These are phyloP conservation scores for Bostrychus sinensis DNA, from an alignment of 2,113 vertebrate species.

Conservation along the genomic window DNA sequence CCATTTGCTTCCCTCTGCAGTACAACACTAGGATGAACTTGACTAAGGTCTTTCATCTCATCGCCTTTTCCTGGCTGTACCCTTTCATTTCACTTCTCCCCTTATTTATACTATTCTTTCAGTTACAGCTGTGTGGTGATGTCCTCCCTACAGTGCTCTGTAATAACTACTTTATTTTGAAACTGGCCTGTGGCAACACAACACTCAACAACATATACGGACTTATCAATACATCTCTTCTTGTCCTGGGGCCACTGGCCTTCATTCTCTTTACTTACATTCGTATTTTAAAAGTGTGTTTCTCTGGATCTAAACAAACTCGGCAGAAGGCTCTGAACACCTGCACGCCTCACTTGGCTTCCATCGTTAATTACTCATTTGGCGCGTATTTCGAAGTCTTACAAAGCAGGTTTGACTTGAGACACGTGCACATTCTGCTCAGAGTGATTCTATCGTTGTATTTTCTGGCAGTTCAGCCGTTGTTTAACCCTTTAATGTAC, in stretches of 20 bases:
- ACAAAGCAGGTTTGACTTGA: not conserved
- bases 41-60: not conserved
- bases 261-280: conserved; percentile 34
- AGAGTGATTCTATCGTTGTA: conserved; percentile 21
- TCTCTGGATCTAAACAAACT: not conserved
- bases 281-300: conserved; percentile 32
- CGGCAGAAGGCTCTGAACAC: not conserved
- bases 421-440: conserved; percentile 22
- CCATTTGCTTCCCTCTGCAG: conserved; percentile 71
- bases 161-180: conserved; percentile 63
- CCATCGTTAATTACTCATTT: not conserved
- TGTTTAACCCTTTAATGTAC: conserved; percentile 64
- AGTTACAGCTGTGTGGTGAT: conserved; percentile 58
- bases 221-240: not conserved
- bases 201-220: conserved; percentile 36
- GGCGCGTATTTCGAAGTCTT: not conserved
- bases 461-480: conserved; percentile 32
- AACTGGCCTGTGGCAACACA: conserved; percentile 51
- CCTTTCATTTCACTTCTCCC: not conserved
- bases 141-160: conserved; percentile 62
- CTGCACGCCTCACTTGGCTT: conserved; percentile 27
- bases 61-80: conserved; percentile 40
- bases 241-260: conserved; percentile 4
- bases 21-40: conserved; percentile 63
- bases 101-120: too few relatives aligned